Conservation (phyloP, 2,113 vertebrate genomes). For the Ia io region DNA sequence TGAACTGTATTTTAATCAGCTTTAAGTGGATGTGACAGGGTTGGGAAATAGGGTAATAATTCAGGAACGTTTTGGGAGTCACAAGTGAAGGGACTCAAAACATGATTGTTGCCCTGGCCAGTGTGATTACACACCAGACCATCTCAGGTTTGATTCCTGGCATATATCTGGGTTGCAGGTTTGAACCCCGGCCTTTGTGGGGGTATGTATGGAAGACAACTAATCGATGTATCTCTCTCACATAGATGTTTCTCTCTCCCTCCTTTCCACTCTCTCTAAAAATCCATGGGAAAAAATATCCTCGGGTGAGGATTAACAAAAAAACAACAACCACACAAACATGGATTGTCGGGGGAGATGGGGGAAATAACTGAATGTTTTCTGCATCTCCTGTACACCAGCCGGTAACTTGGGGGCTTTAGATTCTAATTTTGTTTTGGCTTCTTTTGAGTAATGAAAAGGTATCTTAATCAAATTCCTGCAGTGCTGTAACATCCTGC, state of each 20-base stretch:
- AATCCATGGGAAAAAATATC: too few species aligned
- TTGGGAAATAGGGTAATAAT: not conserved
- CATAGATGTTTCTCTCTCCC: too few species aligned
- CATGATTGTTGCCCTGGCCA: too few species aligned
- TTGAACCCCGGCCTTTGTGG: too few species aligned
- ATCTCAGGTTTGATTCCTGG: too few species aligned
- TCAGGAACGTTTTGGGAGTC: not conserved
- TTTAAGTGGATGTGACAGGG: not conserved
- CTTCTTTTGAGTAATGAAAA: not conserved
- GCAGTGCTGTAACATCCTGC: not conserved
- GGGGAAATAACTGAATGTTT: not conserved
- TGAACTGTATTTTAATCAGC: not conserved
- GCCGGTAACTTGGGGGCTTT: not conserved
- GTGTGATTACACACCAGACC: too few species aligned
- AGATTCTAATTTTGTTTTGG: not conserved
- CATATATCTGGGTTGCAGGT: too few species aligned
- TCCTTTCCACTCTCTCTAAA: too few species aligned
- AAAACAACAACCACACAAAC: not conserved
- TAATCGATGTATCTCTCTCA: too few species aligned
- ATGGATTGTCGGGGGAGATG: not conserved
- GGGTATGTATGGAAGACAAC: too few species aligned
- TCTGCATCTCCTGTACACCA: slow-evolving; percentile 3
- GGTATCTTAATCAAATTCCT: not conserved
- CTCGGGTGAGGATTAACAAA: too few species aligned
- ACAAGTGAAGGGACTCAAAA: not conserved